These are phyloP conservation scores for Sminthurinus signatus DNA, from an alignment of 1,140 invertebrate genomes.

Conservation along the genomic window DNA sequence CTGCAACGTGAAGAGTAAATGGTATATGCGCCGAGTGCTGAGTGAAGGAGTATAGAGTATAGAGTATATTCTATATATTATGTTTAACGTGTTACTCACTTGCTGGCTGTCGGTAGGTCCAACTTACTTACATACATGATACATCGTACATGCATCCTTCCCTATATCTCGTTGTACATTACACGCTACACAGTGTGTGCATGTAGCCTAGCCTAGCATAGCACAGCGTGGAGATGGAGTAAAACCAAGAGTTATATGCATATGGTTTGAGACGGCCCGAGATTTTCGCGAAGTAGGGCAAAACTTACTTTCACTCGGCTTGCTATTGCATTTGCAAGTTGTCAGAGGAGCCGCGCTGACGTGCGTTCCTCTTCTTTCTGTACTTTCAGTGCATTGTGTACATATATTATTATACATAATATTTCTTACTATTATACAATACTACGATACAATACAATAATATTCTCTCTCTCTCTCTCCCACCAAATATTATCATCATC, in stretches of 20 bases:
- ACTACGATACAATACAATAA: no score
- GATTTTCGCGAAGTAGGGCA: slow-evolving; percentile 35
- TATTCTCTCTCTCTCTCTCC: not conserved
- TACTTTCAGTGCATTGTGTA: not conserved
- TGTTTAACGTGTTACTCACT: not conserved
- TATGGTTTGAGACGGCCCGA: slow-evolving; percentile 18
- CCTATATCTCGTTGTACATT: not conserved
- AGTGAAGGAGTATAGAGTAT: not conserved
- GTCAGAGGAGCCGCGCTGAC: slow-evolving; percentile 23
- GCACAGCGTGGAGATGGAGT: not conserved
- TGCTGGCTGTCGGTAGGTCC: not conserved
- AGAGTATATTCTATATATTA: not conserved
- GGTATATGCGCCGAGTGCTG: no score
- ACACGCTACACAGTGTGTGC: no score
- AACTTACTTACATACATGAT: not conserved
- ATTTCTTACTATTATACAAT: not conserved
- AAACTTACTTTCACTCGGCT: slow-evolving; percentile 33
- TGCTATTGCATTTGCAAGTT: slow-evolving; percentile 29
- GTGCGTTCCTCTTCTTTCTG: slow-evolving; percentile 15
- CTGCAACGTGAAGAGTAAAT: no score
- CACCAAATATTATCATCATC: not conserved
- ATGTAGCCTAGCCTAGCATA: no score
- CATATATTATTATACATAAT: slow-evolving; percentile 1
- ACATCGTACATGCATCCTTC: not conserved
- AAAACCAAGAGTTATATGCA: not conserved